Base-by-base conservation (phyloP, 2,797 vertebrate species). In the Microctenopoma stevenorrisi region DNA sequence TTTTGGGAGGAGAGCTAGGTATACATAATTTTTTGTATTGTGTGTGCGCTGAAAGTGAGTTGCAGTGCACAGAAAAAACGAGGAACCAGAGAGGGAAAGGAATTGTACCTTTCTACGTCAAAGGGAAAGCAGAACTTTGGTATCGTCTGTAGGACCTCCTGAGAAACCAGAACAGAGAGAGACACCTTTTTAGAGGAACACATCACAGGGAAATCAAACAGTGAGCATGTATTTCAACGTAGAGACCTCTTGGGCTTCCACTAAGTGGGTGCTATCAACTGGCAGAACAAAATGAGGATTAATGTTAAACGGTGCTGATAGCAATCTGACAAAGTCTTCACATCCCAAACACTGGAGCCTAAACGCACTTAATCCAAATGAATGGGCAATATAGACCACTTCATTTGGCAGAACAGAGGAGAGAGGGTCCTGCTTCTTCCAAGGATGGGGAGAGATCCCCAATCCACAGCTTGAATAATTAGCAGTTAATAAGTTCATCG, bases 61-160 rank as follows among this genome's bases (percentile, higher is more conserved):
- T 18, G 18, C 15, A 10, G 12, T 54, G 28, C 4, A 50, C 37
- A 38, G 12, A 13, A 67, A 64, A 72, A 77, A 86, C 42, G 40
- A 43, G 63, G 69, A 76, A 85, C 67, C 54, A 63, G 0, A 0
- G 44, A 72, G 74, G 40, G 72, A 84, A 79, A 60, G 72, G 83
- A 81, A 90, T 74, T 78, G 44, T 96, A 99, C 98, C 97, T 97
- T 94, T 96, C 96, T 85, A 97, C 56, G 64, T 98, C 97, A 92
- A 98, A 98, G 68, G 98, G 98, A 92, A 98, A 99, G 94, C 98
- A 99, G 95, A 99, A 99, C 94, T 96, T 98, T 66, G 97, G 96
- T 88, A 98, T 91, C 0, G 93, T 97, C 92, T 95, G 96, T 71
- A 99, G 93, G 72, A 98, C 94, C 92, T 98, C 97, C 98, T 99